Evolutionary conservation across 2,888 invertebrate species (phyloP).

Genomic region (Troilus luridus): DNA sequence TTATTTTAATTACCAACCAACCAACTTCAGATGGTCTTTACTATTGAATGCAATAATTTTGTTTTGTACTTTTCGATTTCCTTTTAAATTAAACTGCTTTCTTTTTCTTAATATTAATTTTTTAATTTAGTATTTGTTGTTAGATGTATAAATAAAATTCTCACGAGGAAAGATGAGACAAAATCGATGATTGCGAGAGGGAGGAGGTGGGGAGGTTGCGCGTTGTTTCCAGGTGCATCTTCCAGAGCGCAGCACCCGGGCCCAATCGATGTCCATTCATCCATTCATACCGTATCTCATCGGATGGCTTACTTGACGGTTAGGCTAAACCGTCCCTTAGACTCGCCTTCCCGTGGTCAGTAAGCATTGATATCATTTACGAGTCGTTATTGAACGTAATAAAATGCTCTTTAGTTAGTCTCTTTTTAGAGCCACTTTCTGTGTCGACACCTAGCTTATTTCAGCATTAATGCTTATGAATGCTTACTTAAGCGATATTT

Average conservation of each 20-base stretch:
- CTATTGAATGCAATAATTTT: no score
- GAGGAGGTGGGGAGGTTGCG: background rate
- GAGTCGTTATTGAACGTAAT: background rate
- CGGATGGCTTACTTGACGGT: background rate
- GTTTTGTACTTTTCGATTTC: no score
- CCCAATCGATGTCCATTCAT: background rate
- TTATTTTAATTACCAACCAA: no score
- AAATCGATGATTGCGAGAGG: background rate
- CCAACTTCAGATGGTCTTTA: no score
- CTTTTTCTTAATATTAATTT: no score
- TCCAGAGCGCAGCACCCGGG: background rate
- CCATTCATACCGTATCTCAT: background rate
- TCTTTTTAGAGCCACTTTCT: background rate
- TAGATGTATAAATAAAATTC: background rate
- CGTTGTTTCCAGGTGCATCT: background rate
- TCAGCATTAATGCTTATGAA: background rate
- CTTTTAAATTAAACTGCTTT: no score
- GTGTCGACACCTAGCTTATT: background rate
- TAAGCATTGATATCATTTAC: conserved; percentile 9
- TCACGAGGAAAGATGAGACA: background rate
- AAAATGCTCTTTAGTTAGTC: background rate
- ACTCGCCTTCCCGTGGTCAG: background rate
- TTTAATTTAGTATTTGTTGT: background rate
- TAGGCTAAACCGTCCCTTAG: background rate
- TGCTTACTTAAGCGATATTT: background rate